Percentiles rank a stretch among this genome's conserved stretches.
Conservation (phyloP, 1,140 invertebrate genomes). For the Luehdorfia chinensis region DNA sequence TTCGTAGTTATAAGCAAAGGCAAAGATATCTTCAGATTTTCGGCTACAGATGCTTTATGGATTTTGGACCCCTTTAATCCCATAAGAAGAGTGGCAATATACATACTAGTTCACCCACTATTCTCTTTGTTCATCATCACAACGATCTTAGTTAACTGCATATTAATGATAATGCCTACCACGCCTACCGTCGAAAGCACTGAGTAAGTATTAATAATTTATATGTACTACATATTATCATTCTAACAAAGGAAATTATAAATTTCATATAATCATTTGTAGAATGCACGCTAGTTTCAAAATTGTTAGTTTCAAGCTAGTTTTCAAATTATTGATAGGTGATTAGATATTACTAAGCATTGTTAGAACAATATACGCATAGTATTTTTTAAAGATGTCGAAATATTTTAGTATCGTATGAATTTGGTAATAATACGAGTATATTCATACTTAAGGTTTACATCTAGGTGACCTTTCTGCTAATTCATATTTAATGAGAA, state of each 20-base stretch:
- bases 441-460: no score
- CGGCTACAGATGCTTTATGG: conserved; percentile 96
- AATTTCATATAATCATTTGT: conserved; percentile 47
- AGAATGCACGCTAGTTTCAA: conserved; percentile 73
- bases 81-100: conserved; percentile 96
- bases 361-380: conserved; percentile 28
- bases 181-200: conserved; percentile 95
- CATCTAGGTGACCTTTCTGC: no score
- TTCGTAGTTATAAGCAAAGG: conserved; percentile 99
- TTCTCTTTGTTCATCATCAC: conserved; percentile 99
- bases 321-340: conserved; percentile 37
- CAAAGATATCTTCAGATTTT: conserved; percentile 99
- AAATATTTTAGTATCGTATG: conserved; percentile 5
- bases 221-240: background rate
- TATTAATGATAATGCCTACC: conserved; percentile 98
- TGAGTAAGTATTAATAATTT: conserved; percentile 88
- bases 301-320: conserved; percentile 68
- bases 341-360: conserved; percentile 25
- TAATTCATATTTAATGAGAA: no score
- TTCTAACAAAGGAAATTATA: conserved; percentile 18
- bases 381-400: conserved; percentile 21
- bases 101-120: conserved; percentile 97
- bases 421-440: no score
- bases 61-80: conserved; percentile 98
- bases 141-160: conserved; percentile 98